Evolutionary conservation across 2,797 vertebrate genomes (phyloP).

Genomic region (Avahi laniger): DNA sequence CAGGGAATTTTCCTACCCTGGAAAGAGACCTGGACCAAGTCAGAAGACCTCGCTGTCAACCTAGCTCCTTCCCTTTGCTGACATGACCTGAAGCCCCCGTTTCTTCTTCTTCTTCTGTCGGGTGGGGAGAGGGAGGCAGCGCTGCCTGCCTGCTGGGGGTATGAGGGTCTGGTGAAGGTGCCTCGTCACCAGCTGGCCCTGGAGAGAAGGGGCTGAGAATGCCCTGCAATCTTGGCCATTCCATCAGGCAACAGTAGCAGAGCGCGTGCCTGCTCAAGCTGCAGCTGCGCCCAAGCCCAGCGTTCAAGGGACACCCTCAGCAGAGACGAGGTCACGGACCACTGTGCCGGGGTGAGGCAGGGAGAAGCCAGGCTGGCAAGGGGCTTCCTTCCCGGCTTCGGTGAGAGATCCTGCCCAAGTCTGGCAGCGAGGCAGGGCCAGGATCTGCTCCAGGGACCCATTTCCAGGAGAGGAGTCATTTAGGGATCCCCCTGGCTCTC

Average conservation of each 20-base stretch:
- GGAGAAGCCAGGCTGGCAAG: background rate
- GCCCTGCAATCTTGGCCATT: background rate
- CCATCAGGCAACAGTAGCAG: background rate
- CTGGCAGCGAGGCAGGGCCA: background rate
- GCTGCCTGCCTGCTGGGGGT: fast-evolving
- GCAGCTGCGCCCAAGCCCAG: background rate
- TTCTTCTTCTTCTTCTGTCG: background rate
- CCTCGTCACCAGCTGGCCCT: background rate
- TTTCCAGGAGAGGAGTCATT: background rate
- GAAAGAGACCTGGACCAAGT: background rate
- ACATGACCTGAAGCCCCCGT: background rate
- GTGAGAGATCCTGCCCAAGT: background rate
- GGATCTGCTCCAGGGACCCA: too few species aligned
- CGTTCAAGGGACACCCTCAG: fast-evolving
- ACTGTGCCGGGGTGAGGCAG: background rate
- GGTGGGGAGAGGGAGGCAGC: fast-evolving
- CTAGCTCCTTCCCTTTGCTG: background rate
- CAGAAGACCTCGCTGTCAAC: background rate
- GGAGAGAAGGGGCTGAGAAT: background rate
- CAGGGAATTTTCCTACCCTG: background rate
- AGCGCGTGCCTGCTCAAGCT: background rate
- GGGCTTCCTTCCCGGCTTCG: background rate
- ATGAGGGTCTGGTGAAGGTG: background rate
- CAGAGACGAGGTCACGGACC: background rate
- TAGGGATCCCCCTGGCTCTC: background rate